phyloP scores from a whole-genome alignment of 2,113 vertebrate species.

The Solea senegalensis region DNA sequence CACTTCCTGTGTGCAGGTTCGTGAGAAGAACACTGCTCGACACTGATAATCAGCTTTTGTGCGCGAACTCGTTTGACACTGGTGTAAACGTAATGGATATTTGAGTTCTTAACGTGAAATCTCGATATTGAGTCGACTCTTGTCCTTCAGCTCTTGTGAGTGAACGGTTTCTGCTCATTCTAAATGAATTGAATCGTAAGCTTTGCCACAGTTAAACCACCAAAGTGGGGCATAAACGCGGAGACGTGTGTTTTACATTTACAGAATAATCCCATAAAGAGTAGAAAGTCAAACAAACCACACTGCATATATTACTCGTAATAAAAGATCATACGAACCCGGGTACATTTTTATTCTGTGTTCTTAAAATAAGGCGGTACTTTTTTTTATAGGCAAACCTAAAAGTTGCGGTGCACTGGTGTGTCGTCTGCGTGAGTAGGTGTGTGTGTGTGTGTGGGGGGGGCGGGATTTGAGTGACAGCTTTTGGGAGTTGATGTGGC shows the following conservation, averaged over 20 bases:
- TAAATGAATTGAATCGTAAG: too few relatives aligned
- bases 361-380: background rate
- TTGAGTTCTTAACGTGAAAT: too few relatives aligned
- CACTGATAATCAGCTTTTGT: too few relatives aligned
- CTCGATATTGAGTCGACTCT: too few relatives aligned
- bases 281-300: background rate
- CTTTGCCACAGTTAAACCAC: too few relatives aligned
- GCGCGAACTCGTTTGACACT: too few relatives aligned
- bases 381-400: background rate
- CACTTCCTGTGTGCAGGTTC: too few relatives aligned
- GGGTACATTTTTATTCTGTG: background rate
- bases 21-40: too few relatives aligned
- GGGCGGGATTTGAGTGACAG: conserved; percentile 54
- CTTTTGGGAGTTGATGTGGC: conserved; percentile 22
- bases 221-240: background rate
- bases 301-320: background rate
- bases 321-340: background rate
- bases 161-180: too few relatives aligned
- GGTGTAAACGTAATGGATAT: too few relatives aligned
- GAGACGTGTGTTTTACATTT: background rate
- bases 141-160: too few relatives aligned
- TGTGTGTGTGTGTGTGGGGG: conserved; percentile 17
- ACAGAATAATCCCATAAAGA: background rate
- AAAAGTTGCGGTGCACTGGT: background rate
- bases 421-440: conserved; percentile 20